Percentiles rank a stretch among this genome's conserved stretches.
phyloP scores from a whole-genome alignment of 2,113 vertebrate genomes.

The Urocynchramus pylzowi region DNA sequence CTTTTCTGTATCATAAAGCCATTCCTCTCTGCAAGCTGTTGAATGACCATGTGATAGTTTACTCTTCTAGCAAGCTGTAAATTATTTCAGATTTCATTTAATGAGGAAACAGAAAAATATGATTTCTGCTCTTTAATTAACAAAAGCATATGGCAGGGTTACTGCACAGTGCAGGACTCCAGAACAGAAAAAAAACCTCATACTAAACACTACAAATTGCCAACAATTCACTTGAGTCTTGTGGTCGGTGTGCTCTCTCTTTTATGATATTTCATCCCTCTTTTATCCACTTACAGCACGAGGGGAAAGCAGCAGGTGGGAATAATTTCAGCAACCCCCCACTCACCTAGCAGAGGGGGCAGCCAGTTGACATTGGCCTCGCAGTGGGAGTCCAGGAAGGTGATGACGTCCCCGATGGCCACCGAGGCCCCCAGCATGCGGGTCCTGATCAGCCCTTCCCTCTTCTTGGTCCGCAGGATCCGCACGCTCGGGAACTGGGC shows the following conservation, averaged over 20 bases:
- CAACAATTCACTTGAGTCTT: not conserved
- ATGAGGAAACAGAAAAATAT: not conserved
- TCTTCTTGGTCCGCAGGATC: conserved; percentile 89
- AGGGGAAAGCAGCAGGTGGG: not conserved
- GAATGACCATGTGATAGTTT: not conserved
- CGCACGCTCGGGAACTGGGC: conserved; percentile 85
- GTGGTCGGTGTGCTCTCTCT: not conserved
- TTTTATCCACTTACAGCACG: not conserved
- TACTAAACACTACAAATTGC: not conserved
- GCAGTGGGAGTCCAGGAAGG: conserved; percentile 96
- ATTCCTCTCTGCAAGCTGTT: not conserved
- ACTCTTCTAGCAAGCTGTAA: not conserved
- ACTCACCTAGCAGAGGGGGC: conserved; percentile 88
- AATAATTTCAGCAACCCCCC: accelerated
- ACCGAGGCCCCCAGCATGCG: conserved; percentile 87
- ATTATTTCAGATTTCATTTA: not conserved
- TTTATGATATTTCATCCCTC: not conserved
- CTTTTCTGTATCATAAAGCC: not conserved
- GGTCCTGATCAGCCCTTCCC: conserved; percentile 92
- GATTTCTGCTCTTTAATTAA: conserved; percentile 43
- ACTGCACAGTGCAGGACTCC: not conserved
- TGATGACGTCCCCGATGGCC: conserved; percentile 90
- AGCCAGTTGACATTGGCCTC: conserved; percentile 98
- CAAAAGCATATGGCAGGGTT: not conserved
- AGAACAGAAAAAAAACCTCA: not conserved